Conservation (phyloP, 1,140 invertebrate genomes). For the Psix sp. region DNA sequence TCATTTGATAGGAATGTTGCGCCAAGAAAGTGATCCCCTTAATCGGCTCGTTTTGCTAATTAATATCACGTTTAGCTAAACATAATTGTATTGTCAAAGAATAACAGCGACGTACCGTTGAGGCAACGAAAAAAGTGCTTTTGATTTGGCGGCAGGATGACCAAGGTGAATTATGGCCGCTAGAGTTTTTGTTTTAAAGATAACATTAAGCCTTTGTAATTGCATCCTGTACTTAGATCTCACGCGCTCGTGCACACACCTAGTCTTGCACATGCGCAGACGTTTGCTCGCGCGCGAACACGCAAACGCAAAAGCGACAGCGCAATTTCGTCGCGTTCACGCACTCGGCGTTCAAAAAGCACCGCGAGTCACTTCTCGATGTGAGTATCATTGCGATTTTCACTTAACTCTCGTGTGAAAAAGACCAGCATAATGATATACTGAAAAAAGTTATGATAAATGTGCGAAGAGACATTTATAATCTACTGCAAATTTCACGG, state of each 20-base stretch:
- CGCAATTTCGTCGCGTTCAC: conserved; percentile 46
- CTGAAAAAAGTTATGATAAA: too few relatives aligned
- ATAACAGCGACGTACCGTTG: conserved; percentile 31
- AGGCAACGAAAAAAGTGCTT: conserved; percentile 17
- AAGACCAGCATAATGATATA: too few relatives aligned
- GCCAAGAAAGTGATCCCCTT: conserved; percentile 20
- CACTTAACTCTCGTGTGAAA: too few relatives aligned
- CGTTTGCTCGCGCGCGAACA: conserved; percentile 67
- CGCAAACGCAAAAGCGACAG: conserved; percentile 59
- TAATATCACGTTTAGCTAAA: conserved; percentile 49
- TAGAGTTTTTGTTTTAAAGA: conserved; percentile 68
- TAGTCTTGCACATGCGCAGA: conserved; percentile 50
- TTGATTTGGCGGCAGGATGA: conserved; percentile 60
- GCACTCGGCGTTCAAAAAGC: too few relatives aligned
- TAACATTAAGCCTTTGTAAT: conserved; percentile 72
- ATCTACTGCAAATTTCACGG: too few relatives aligned
- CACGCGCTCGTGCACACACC: conserved; percentile 54
- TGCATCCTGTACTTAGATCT: conserved; percentile 70
- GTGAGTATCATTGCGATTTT: too few relatives aligned
- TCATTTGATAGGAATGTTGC: conserved; percentile 30
- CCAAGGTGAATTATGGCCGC: conserved; percentile 66
- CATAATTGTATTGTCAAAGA: conserved; percentile 20
- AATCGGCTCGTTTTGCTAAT: conserved; percentile 27
- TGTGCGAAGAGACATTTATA: too few relatives aligned
- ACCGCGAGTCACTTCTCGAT: too few relatives aligned